These are phyloP conservation scores for Diachasma alloeum DNA, from an alignment of 1,140 invertebrate genomes.

Conservation along the genomic window DNA sequence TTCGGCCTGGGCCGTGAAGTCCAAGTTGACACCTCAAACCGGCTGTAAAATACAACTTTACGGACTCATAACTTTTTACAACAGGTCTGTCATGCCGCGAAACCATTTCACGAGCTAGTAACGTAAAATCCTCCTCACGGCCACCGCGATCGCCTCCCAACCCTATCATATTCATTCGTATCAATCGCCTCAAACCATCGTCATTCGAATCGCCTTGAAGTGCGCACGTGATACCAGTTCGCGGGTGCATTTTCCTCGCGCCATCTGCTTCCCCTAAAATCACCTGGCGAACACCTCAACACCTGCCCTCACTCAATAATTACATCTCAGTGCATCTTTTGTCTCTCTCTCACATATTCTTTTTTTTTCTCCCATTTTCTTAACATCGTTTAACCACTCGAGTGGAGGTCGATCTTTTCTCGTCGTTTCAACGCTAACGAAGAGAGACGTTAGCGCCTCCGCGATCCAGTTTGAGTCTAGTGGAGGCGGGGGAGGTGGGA, in stretches of 20 bases:
- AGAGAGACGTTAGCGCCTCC: constrained; percentile 16
- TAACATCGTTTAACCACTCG: not conserved
- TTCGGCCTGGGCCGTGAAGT: no score
- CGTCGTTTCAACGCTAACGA: not conserved
- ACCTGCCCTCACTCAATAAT: not conserved
- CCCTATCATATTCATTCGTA: no score
- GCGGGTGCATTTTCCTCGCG: not conserved
- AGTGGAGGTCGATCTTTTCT: not conserved
- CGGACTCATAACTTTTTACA: no score
- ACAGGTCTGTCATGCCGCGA: no score
- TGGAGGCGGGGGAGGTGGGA: not conserved
- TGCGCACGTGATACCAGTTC: not conserved
- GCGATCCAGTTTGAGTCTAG: constrained; percentile 6
- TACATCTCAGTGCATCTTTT: not conserved
- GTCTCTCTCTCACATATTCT: not conserved
- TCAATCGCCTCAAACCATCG: no score
- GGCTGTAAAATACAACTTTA: no score
- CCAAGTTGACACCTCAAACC: no score
- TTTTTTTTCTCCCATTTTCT: constrained; percentile 18
- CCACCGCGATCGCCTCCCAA: no score
- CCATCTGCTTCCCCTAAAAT: not conserved
- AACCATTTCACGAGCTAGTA: no score
- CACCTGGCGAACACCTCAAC: not conserved
- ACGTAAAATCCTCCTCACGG: no score
- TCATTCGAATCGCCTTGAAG: not conserved